A percentile compares a stretch with the other conserved stretches of the same genome.
These are phyloP conservation scores for Xanthostigma xanthostigma DNA, from an alignment of 2,888 invertebrate genomes.

Conservation along the genomic window DNA sequence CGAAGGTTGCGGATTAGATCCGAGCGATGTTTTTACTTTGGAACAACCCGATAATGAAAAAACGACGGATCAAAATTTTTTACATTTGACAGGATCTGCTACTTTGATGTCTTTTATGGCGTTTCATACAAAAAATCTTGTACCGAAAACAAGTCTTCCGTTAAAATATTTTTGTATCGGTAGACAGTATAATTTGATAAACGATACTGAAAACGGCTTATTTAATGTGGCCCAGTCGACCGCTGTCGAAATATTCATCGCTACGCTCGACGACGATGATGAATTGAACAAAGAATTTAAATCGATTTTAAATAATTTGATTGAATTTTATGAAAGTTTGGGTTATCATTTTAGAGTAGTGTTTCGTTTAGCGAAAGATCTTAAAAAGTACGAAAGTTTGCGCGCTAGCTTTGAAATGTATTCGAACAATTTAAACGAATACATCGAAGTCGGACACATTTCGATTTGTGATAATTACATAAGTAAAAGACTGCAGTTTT, in stretches of 20 bases:
- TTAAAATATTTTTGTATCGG: conserved; percentile 55
- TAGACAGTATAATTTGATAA: conserved; percentile 44
- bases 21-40: conserved; percentile 45
- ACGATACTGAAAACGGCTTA: conserved; percentile 32
- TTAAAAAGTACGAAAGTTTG: conserved; percentile 50
- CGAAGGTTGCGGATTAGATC: conserved; percentile 54
- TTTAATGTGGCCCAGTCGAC: conserved; percentile 57
- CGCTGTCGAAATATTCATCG: conserved; percentile 48
- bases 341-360: conserved; percentile 52
- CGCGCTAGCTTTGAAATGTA: conserved; percentile 58
- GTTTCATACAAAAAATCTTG: conserved; percentile 49
- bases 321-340: conserved; percentile 45
- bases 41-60: conserved; percentile 39
- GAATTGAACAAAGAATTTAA: conserved; percentile 39
- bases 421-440: conserved; percentile 44
- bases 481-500: conserved; percentile 62
- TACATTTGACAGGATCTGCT: conserved; percentile 63
- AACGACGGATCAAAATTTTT: conserved; percentile 33
- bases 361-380: conserved; percentile 40
- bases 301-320: conserved; percentile 34
- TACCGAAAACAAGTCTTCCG: conserved; percentile 47
- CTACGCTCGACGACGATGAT: conserved; percentile 30
- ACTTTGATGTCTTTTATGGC: conserved; percentile 60
- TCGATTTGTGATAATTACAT: conserved; percentile 58
- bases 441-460: conserved; percentile 59